phyloP scores from a whole-genome alignment of 2,113 vertebrate species.

The Bubo blakistoni region DNA sequence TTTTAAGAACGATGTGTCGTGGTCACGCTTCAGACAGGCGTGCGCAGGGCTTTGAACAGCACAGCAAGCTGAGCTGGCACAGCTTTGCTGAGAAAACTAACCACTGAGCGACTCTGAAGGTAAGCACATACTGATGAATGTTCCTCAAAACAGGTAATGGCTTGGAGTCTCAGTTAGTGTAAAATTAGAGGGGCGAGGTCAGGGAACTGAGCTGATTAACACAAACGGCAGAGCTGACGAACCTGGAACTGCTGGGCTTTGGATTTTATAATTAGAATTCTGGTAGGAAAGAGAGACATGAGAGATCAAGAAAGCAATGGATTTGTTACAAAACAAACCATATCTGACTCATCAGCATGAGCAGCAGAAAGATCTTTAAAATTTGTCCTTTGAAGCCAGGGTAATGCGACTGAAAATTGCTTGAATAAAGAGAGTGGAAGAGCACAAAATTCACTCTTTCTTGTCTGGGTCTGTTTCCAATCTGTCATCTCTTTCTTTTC shows the following conservation, averaged over 20 bases:
- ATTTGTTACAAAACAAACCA: neutral
- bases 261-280: neutral
- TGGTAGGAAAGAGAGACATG: neutral
- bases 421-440: neutral
- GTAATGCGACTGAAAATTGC: neutral
- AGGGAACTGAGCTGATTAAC: neutral
- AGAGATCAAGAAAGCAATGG: neutral
- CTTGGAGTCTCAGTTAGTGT: neutral
- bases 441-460: neutral
- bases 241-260: neutral
- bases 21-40: neutral
- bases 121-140: neutral
- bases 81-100: neutral
- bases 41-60: neutral
- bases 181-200: neutral
- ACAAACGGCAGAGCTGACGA: neutral
- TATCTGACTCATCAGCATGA: constrained; percentile 9
- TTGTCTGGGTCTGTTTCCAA: neutral
- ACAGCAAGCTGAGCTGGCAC: neutral
- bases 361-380: neutral
- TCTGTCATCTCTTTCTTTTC: neutral
- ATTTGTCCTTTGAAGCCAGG: neutral
- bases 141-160: neutral
- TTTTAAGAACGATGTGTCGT: fast-evolving
- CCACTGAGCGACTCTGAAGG: neutral